Percentiles rank a stretch among this genome's conserved stretches.
These are phyloP conservation scores for Drosophila infuscata DNA, from an alignment of 2,888 invertebrate genomes.

Conservation along the genomic window DNA sequence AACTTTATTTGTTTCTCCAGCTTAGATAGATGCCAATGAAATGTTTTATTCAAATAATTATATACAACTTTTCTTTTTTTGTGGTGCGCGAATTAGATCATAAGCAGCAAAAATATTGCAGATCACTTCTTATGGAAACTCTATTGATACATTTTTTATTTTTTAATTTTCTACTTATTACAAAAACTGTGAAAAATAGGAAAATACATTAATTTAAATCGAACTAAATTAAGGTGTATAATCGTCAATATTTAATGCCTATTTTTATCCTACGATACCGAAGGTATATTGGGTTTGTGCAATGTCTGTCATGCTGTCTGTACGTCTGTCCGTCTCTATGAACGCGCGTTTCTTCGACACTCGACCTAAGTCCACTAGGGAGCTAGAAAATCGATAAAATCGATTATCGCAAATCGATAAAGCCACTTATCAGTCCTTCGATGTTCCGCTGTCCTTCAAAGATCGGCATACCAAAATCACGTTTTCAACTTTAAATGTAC, in stretches of 20 bases:
- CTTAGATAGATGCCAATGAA: not conserved
- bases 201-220: not conserved
- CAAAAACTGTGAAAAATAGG: not conserved
- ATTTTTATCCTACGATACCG: not conserved
- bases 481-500: too few relatives aligned
- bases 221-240: not conserved
- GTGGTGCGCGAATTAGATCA: not conserved
- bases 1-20: not conserved
- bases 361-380: too few relatives aligned
- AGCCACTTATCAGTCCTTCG: too few relatives aligned
- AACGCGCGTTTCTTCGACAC: too few relatives aligned
- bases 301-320: too few relatives aligned
- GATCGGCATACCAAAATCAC: too few relatives aligned
- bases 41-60: not conserved
- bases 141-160: not conserved
- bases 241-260: not conserved
- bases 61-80: not conserved
- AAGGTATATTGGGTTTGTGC: too few relatives aligned
- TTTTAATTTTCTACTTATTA: not conserved
- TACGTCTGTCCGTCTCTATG: too few relatives aligned
- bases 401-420: too few relatives aligned
- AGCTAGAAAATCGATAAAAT: too few relatives aligned
- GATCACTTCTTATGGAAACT: not conserved
- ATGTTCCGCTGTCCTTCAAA: too few relatives aligned
- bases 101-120: not conserved